Conservation (phyloP, 2,797 vertebrate genomes). For the Danio albolineatus region DNA sequence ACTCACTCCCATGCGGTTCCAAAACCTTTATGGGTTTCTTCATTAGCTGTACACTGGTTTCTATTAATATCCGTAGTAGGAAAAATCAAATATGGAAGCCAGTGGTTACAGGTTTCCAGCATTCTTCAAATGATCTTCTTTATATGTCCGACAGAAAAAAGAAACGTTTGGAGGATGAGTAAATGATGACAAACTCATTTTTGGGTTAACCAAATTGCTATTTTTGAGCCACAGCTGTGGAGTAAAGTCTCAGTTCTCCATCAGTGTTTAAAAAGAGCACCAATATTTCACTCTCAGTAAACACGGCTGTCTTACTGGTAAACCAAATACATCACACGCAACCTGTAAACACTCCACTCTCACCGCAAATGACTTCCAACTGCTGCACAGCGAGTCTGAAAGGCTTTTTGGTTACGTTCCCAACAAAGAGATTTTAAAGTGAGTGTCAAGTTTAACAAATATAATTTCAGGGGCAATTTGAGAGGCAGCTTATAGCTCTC, state of each 20-base stretch:
- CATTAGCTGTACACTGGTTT: no score
- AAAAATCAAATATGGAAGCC: no score
- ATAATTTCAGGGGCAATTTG: conserved; percentile 10
- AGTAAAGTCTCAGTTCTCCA: neutral
- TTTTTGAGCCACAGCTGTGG: no score
- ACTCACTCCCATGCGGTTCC: no score
- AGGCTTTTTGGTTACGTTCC: conserved; percentile 46
- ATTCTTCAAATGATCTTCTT: no score
- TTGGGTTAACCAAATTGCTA: no score
- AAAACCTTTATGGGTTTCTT: no score
- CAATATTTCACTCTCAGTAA: conserved; percentile 44
- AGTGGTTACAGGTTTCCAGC: no score
- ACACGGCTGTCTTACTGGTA: conserved; percentile 29
- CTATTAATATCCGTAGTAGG: no score
- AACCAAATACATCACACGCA: conserved; percentile 23
- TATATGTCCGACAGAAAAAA: no score
- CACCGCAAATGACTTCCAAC: conserved; percentile 27
- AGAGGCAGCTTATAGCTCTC: conserved; percentile 28
- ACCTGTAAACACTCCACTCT: conserved; percentile 28
- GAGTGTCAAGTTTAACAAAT: conserved; percentile 3
- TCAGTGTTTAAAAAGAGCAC: conserved; percentile 49
- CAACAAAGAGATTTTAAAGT: conserved; percentile 33
- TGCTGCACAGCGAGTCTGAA: conserved; percentile 41
- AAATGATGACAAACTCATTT: neutral
- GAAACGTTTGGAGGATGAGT: no score